Evolutionary conservation across 2,888 invertebrate species (phyloP), one percentile per base, ranked within the genome.

Genomic region (Oithona nana): DNA sequence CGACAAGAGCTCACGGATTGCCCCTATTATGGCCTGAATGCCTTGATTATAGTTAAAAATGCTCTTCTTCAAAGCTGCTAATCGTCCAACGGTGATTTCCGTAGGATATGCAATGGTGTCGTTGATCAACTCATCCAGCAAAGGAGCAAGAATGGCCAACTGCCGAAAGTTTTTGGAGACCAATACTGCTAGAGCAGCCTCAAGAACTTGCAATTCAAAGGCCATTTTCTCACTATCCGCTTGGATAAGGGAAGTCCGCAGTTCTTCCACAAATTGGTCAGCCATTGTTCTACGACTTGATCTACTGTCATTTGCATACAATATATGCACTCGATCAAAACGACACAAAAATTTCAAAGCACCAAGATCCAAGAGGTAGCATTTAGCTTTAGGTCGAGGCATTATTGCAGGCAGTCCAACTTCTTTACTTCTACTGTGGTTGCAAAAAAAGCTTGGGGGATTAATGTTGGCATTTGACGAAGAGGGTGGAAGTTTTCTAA

Each of bases 131-230:
- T 22, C 16, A 49, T 59, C 59, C 26, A 59, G 28, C 20, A 59
- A 26, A 28, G 59, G 59, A 16, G 13, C 20, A 4, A 59, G n/a
- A 20, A 59, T 3, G 11, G 24, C 50, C 39, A 59, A 29, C 49
- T 26, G 24, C 24, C 50, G 48, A n/a, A 50, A 28, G 49, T 49
- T 49, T 28, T 59, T 59, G 3, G 13, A 13, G 49, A 59, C 49
- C 22, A 59, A 24, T 16, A 22, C 26, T 1, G 49, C 22, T 3
- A 59, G 50, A 22, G 59, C 59, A 13, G 59, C 28, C 28, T 59
- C 59, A 6, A 59, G 49, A 6, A 59, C 59, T 16, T 28, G n/a
- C 1, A 48, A 26, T 28, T 59, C 59, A 50, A 59, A 59, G 8
- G 39, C 6, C 8, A 39, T 6, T 16, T 6, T 11, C 39, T 39